Conservation (phyloP, 2,113 vertebrate genomes). For the Cyprinodon brontotheroides region DNA sequence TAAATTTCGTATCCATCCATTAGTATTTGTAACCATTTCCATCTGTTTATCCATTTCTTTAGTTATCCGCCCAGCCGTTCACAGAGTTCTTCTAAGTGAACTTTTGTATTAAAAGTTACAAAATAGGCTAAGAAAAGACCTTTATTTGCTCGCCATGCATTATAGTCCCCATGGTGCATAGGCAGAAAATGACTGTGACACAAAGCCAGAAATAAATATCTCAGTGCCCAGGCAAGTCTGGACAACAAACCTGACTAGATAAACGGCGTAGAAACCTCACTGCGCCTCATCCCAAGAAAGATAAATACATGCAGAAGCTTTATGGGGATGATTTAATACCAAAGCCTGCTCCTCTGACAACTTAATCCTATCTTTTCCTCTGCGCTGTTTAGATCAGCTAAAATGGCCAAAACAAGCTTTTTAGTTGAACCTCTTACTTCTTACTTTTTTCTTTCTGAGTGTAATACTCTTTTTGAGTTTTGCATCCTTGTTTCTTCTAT, state of each 20-base stretch:
- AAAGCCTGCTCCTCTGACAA: slow-evolving; percentile 61
- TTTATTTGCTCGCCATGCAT: slow-evolving; percentile 64
- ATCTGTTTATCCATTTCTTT: background rate
- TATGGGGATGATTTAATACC: slow-evolving; percentile 72
- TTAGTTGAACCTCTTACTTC: slow-evolving; percentile 54
- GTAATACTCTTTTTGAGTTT: slow-evolving; percentile 24
- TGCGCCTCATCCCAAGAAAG: slow-evolving; percentile 61
- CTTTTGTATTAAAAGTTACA: background rate
- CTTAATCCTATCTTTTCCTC: slow-evolving; percentile 71
- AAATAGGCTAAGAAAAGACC: slow-evolving; percentile 48
- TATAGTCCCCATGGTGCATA: slow-evolving; percentile 54
- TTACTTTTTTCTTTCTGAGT: slow-evolving; percentile 36
- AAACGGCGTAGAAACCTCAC: slow-evolving; percentile 71
- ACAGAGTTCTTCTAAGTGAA: background rate
- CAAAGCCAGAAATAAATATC: slow-evolving; percentile 79
- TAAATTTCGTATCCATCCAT: background rate
- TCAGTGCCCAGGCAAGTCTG: slow-evolving; percentile 64
- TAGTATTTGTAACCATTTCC: background rate
- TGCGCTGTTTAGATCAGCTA: slow-evolving; percentile 63
- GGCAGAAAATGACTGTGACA: slow-evolving; percentile 68
- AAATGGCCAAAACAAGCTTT: slow-evolving; percentile 62
- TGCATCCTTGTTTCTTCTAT: slow-evolving; percentile 3
- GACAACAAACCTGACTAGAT: slow-evolving; percentile 72
- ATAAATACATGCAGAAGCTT: slow-evolving; percentile 64
- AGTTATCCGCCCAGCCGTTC: background rate